phyloP scores from a whole-genome alignment of 2,888 invertebrate species.

The Plagodis dolabraria region DNA sequence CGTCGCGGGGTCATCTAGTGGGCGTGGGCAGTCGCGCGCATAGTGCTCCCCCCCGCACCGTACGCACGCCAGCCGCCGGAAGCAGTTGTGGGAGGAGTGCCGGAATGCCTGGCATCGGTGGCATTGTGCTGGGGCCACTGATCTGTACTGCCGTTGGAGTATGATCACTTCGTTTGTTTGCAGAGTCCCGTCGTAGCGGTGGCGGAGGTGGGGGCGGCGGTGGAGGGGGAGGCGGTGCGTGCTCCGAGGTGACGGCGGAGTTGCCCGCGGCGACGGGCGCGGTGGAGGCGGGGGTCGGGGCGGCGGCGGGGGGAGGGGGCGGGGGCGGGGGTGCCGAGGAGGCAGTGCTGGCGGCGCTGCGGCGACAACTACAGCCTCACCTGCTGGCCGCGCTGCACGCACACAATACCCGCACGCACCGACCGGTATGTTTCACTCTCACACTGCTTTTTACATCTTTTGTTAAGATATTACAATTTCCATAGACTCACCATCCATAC shows the following conservation, averaged over 20 bases:
- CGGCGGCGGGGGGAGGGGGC: conserved; percentile 33
- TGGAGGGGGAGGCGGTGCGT: conserved; percentile 44
- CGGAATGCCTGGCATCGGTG: too few relatives aligned
- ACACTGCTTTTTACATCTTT: not conserved
- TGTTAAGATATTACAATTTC: too few relatives aligned
- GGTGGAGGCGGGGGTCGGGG: conserved; percentile 45
- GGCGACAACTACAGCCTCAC: conserved; percentile 89
- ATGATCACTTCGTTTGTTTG: not conserved
- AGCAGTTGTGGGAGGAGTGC: too few relatives aligned
- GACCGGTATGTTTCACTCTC: conserved; percentile 34
- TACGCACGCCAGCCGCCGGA: too few relatives aligned
- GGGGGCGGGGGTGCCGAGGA: conserved; percentile 63
- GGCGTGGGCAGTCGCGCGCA: too few relatives aligned
- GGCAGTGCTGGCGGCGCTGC: conserved; percentile 88
- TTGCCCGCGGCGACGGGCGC: conserved; percentile 83
- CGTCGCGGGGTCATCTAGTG: too few relatives aligned
- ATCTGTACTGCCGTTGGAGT: not conserved
- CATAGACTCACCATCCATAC: too few relatives aligned
- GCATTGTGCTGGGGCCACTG: too few relatives aligned
- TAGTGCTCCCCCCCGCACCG: too few relatives aligned
- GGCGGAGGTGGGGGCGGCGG: conserved; percentile 39
- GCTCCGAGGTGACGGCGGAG: conserved; percentile 34
- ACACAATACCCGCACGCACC: conserved; percentile 61
- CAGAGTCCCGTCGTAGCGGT: conserved; percentile 68
- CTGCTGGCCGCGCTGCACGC: conserved; percentile 77